Evolutionary conservation across 2,888 invertebrate genomes (phyloP).

Genomic region (Sinentomon sp.): DNA sequence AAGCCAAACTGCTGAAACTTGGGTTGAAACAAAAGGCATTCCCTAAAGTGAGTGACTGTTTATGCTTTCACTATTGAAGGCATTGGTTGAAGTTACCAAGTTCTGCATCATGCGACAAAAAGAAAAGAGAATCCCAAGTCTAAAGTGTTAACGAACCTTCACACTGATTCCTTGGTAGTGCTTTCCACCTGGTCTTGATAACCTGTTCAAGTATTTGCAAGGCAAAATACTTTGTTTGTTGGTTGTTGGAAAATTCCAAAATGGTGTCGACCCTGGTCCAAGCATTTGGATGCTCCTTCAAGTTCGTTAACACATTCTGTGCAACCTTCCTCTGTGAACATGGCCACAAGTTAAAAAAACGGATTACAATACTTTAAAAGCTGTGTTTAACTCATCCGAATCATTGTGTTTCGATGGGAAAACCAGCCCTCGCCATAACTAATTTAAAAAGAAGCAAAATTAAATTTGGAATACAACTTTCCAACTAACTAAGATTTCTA

Average conservation of each 20-base stretch:
- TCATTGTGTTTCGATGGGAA: no score
- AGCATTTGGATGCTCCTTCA: constrained; percentile 95
- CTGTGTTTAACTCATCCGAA: no score
- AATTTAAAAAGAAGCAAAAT: no score
- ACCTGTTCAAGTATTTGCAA: constrained; percentile 97
- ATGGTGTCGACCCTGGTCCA: constrained; percentile 99
- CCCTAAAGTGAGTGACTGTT: no score
- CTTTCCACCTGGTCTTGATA: constrained; percentile 96
- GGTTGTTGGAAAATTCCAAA: constrained; percentile 77
- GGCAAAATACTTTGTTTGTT: constrained; percentile 98
- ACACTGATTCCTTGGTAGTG: constrained; percentile 87
- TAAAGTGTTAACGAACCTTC: constrained; percentile 28
- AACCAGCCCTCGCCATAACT: no score
- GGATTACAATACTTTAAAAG: no score
- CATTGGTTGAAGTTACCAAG: neutral
- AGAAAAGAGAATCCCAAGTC: constrained; percentile 1
- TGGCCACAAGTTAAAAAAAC: no score
- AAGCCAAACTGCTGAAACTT: no score
- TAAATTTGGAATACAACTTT: no score
- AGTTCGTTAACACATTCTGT: constrained; percentile 73
- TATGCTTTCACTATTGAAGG: no score
- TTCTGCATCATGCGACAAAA: neutral
- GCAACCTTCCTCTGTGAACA: constrained; percentile 54
- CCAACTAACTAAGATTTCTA: no score
- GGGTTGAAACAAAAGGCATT: no score